Evolutionary conservation across 2,113 vertebrate species (phyloP), one percentile per base, ranked within the genome.

Genomic region (Hystrix brachyura): DNA sequence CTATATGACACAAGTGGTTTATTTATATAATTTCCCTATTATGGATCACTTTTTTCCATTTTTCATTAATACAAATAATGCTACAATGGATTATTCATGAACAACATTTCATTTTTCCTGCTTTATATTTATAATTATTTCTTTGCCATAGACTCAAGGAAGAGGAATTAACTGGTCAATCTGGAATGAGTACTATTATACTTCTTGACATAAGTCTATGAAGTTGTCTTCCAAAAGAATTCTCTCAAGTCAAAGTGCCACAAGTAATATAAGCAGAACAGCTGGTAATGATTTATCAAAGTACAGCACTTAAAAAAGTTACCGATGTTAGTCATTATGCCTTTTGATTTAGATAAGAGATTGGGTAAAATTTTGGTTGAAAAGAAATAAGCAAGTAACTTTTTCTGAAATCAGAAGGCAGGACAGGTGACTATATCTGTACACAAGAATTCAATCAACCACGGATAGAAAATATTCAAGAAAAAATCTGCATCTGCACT

Each of bases 321-420:
- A 76, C 34, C 94, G 29, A 25, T 76, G 87, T 65, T 93, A 87
- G 38, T 93, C 59, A 88, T 60, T 91, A 48, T 79, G 18, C 86
- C n/a, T 62, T 95, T 82, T 51, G 21, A 32, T 12, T 34, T 92
- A 90, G 38, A 65, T 9, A 55, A 97, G 96, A 38, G 15, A 34
- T 86, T 95, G 90, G 46, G 71, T 96, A 98, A 97, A 92, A 29
- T 96, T 84, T 57, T 94, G 29, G 51, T 72, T 60, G 27, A 83
- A 93, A 94, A 84, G n/a, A 72, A 94, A 89, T 48, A 67, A 94
- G 65, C 62, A 25, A 96, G 93, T 95, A 87, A 60, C 8, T 93
- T 62, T 64, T 76, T 21, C 65, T 65, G 59, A 93, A 91, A 53
- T 91, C 59, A 96, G 91, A 95, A 81, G 91, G 32, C 11, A 74